Base-by-base conservation (phyloP, 2,797 vertebrate genomes). In the Acomys russatus region DNA sequence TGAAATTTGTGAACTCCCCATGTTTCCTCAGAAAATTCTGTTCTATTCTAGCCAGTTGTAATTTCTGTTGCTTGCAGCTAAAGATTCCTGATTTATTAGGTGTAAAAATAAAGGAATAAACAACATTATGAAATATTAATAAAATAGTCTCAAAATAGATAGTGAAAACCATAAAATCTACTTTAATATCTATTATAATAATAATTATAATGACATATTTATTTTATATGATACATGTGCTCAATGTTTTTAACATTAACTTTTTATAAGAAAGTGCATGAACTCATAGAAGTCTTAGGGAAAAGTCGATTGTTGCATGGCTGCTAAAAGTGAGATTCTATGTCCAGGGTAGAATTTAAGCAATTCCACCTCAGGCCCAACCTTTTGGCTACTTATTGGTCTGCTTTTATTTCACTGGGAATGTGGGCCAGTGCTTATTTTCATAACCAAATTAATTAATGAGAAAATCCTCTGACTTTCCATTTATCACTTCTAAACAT, bases 371-470 rank as follows among this genome's bases (percentile, higher is more conserved):
- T 70, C 70, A 87, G 83, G 59, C 77, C 28, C 6, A 22, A 59
- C 35, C 93, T 84, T 85, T 94, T 91, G 91, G 78, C 93, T 94
- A 94, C 70, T 68, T 84, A 92, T 95, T 38, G 56, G 83, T 92
- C 66, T 96, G 93, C 92, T 98, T 97, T 94, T 80, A 95, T 95
- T 97, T 96, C 96, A 83, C 83, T 94, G 74, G 56, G 89, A 95
- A 94, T 94, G 80, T 93, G 91, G 88, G 90, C 96, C 92, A 94
- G 71, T 94, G 93, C 93, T 97, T 95, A 94, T 94, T 97, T 97
- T 97, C 95, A 96, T 92, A 97, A 97, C 96, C 94, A 97, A 97
- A 94, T 97, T 97, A 97, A 97, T 97, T 97, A 98, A 97, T 97
- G 97, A 98, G 97, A 97, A 97, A 97, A 95, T 68, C 71, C 89